These are phyloP conservation scores for Colaptes auratus DNA, from an alignment of 2,113 vertebrate species.

Conservation along the genomic window DNA sequence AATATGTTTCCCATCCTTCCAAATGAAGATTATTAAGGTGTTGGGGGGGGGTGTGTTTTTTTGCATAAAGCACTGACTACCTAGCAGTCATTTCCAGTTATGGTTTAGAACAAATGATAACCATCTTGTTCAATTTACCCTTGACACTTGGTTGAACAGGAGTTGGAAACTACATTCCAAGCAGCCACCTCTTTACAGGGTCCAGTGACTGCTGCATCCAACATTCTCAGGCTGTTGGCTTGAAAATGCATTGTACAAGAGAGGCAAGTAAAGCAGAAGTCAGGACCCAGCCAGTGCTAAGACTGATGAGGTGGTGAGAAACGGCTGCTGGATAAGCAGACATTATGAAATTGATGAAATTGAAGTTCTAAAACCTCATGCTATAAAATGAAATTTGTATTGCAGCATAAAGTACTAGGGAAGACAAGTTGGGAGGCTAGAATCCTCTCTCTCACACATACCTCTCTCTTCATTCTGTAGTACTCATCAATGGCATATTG, in stretches of 20 bases:
- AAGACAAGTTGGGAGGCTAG: not conserved
- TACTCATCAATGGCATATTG: constrained; percentile 98
- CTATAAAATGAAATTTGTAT: too few species aligned
- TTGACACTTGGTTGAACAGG: not conserved
- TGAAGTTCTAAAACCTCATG: not conserved
- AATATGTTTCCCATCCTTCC: not conserved
- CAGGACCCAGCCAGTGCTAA: not conserved
- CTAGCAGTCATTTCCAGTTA: not conserved
- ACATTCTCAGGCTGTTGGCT: not conserved
- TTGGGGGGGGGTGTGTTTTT: not conserved
- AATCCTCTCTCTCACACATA: constrained; percentile 57
- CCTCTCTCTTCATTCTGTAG: constrained; percentile 95
- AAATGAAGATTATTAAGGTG: not conserved
- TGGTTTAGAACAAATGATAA: not conserved
- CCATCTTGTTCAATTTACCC: not conserved
- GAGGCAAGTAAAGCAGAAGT: not conserved
- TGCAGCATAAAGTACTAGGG: not conserved
- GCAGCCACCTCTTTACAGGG: not conserved
- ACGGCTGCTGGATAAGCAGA: not conserved
- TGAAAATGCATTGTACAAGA: not conserved
- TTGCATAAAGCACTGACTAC: not conserved
- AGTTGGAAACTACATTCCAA: not conserved
- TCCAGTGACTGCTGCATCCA: not conserved
- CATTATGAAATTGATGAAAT: too few species aligned
- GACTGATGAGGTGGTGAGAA: not conserved